Evolutionary conservation across 2,113 vertebrate genomes (phyloP), one percentile per base, ranked within the genome.

Genomic region (Geococcyx californianus): DNA sequence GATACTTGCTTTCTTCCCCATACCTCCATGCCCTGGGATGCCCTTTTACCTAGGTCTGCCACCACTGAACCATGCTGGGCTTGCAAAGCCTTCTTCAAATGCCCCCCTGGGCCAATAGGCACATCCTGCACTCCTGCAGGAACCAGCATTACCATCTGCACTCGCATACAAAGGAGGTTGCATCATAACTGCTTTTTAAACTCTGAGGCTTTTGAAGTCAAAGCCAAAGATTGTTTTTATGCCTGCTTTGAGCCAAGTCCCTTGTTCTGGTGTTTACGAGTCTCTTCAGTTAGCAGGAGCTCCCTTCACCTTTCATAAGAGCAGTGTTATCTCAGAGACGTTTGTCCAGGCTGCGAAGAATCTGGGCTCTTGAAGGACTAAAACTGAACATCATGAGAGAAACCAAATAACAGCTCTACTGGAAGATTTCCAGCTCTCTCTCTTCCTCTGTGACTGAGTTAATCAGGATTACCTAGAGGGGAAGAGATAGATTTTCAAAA

Each of bases 141-240:
- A 88, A 25, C 93, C 5, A 0, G 49, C 63, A 3, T 25, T 75
- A 29, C 77, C 58, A 33, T 86, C 82, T 56, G 45, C 3, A 3
- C 90, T 78, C 3, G 0, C 25, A n/a, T 34, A 85, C 93, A 92
- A 85, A 91, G 73, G 87, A 68, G 66, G 33, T 97, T 95, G 90
- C 93, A 90, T 95, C 94, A 93, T 92, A 93, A 93, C 90, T 90
- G 79, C 92, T 95, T 95, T 92, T 96, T 90, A 92, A 92, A 83
- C 79, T 75, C 29, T 0, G 6, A 54, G 56, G 73, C 90, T 92
- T 96, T 96, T 97, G 95, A 97, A 96, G 86, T 95, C 52, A 26
- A 52, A 93, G 86, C 93, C 95, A 95, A 87, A 81, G 88, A 86
- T 96, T 93, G 94, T 94, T 96, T 95, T 94, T 75, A 93, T 6